Evolutionary conservation across 2,113 vertebrate species (phyloP).

Genomic region (Crocuta crocuta): DNA sequence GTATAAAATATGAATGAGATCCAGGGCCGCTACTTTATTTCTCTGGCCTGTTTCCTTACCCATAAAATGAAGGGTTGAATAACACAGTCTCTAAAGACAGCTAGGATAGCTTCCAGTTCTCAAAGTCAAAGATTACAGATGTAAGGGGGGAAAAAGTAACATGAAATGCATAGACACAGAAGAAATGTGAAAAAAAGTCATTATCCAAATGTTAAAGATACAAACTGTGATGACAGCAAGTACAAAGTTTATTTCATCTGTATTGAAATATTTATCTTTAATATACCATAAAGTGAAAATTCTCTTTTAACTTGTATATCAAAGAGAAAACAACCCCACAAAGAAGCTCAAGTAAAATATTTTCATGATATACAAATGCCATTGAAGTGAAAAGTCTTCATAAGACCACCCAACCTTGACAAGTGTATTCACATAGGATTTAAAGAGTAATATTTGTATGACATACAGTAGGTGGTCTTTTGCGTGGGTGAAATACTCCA

Average conservation of each 20-base stretch:
- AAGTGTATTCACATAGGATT: conserved; percentile 40
- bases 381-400: conserved; percentile 62
- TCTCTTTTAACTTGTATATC: conserved; percentile 70
- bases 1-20: background rate
- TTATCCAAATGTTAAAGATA: conserved; percentile 24
- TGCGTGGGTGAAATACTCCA: conserved; percentile 67
- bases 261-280: conserved; percentile 67
- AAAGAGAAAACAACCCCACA: conserved; percentile 61
- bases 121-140: background rate
- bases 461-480: conserved; percentile 65
- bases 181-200: conserved; percentile 11
- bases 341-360: conserved; percentile 69
- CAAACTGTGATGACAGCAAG: conserved; percentile 43
- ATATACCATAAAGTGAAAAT: conserved; percentile 51
- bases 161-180: background rate
- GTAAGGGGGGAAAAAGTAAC: background rate
- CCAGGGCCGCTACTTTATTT: background rate
- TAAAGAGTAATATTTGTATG: conserved; percentile 56
- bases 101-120: background rate
- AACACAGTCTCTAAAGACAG: background rate
- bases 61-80: background rate
- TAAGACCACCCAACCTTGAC: conserved; percentile 72
- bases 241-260: conserved; percentile 66
- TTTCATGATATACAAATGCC: conserved; percentile 67
- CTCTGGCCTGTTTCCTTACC: background rate